A percentile compares a stretch with the other conserved stretches of the same genome.
Conservation (phyloP, 2,113 vertebrate species). For the Haplochromis burtoni region DNA sequence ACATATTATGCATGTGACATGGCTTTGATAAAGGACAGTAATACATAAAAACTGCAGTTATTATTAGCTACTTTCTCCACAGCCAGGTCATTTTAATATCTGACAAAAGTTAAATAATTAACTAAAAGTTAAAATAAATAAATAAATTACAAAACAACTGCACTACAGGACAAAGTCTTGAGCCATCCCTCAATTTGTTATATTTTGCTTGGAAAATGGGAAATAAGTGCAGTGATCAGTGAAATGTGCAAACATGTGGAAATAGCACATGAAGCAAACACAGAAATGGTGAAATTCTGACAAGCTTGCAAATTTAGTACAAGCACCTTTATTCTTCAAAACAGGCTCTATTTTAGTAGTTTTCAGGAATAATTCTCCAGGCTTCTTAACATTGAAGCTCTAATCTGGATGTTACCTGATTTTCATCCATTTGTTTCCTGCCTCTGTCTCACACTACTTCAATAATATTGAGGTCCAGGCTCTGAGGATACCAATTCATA, state of each 20-base stretch:
- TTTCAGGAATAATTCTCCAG: neutral
- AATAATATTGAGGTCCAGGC: neutral
- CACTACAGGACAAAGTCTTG: neutral
- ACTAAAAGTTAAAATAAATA: neutral
- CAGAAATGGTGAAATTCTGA: neutral
- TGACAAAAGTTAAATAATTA: neutral
- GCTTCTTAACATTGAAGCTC: neutral
- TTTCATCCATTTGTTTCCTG: neutral
- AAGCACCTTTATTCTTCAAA: neutral
- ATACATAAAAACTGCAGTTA: neutral
- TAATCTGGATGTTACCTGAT: neutral
- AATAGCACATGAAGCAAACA: neutral
- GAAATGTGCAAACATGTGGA: rapidly evolving
- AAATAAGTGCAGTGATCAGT: neutral
- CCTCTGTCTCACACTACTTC: neutral
- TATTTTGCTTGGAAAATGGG: neutral
- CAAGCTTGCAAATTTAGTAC: neutral
- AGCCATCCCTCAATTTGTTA: neutral
- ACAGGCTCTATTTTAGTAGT: neutral
- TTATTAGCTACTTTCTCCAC: neutral
- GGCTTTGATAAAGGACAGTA: neutral
- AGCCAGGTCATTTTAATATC: neutral
- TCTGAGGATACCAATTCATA: neutral
- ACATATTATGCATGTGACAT: neutral
- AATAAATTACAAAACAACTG: rapidly evolving